A percentile compares a stretch with the other conserved stretches of the same genome.
phyloP scores from a whole-genome alignment of 2,888 invertebrate genomes.

The Xylophagus ater region DNA sequence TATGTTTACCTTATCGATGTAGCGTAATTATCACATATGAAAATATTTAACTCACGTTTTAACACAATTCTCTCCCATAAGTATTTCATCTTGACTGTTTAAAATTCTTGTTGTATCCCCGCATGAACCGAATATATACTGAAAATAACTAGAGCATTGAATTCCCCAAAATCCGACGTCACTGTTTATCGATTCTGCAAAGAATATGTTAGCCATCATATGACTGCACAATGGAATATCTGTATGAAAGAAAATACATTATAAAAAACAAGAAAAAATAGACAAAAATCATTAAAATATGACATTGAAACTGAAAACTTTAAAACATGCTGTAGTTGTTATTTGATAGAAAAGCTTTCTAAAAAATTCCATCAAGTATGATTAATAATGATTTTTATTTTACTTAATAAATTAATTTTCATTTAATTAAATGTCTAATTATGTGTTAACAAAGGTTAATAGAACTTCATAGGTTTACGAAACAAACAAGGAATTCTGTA shows the following conservation, averaged over 20 bases:
- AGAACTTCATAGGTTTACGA: no score
- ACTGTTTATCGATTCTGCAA: conserved; percentile 23
- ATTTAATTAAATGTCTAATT: no score
- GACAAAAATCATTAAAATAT: background rate
- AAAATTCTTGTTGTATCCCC: conserved; percentile 16
- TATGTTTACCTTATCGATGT: no score
- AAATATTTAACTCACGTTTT: conserved; percentile 21
- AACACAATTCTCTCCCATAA: conserved; percentile 24
- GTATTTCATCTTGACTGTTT: conserved; percentile 18
- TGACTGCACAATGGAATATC: conserved; percentile 26
- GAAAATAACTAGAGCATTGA: conserved; percentile 23
- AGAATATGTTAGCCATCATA: conserved; percentile 23
- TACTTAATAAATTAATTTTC: no score
- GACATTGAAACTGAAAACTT: no score
- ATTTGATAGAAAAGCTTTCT: no score
- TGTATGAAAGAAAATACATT: conserved; percentile 13
- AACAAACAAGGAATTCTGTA: no score
- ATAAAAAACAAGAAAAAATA: background rate
- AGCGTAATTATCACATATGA: no score
- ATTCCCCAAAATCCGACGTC: conserved; percentile 22
- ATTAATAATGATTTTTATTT: no score
- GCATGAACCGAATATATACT: conserved; percentile 25
- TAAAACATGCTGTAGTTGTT: no score
- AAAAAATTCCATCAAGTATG: no score
- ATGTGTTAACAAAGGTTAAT: no score